phyloP scores from a whole-genome alignment of 2,888 invertebrate species.

The Argynnis bischoffii region DNA sequence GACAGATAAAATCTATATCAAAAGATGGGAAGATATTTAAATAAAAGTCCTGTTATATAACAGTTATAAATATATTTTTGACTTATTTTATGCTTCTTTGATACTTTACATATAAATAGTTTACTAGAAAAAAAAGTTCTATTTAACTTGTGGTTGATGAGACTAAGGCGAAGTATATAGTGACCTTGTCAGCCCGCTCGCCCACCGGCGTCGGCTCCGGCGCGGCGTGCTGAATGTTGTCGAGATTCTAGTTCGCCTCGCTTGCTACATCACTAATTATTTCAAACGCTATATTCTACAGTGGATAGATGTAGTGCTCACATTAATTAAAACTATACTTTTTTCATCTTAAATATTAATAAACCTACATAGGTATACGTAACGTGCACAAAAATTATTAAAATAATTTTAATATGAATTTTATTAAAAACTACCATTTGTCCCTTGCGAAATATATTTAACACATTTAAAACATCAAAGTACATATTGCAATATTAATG shows the following conservation, averaged over 20 bases:
- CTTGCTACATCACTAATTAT: conserved; percentile 29
- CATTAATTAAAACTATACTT: conserved; percentile 2
- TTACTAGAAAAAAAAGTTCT: neutral
- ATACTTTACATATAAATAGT: neutral
- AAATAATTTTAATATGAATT: too few relatives aligned
- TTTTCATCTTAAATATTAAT: neutral
- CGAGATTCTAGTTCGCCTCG: conserved; percentile 33
- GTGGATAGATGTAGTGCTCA: neutral
- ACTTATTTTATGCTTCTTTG: neutral
- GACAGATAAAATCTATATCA: too few relatives aligned
- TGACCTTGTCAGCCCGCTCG: conserved; percentile 47
- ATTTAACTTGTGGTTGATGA: conserved; percentile 12
- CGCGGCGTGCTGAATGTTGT: conserved; percentile 22
- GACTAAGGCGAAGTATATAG: conserved; percentile 34
- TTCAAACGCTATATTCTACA: conserved; percentile 6
- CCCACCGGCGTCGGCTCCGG: conserved; percentile 43
- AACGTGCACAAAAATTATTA: too few relatives aligned
- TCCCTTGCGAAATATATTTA: too few relatives aligned
- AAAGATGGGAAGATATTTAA: too few relatives aligned
- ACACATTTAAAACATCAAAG: too few relatives aligned
- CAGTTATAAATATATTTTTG: too few relatives aligned
- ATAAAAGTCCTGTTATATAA: too few relatives aligned
- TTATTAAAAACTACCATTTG: too few relatives aligned
- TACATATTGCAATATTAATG: too few relatives aligned
- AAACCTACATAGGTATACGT: neutral